Conservation (phyloP, 2,888 invertebrate species). For the Patella depressa region DNA sequence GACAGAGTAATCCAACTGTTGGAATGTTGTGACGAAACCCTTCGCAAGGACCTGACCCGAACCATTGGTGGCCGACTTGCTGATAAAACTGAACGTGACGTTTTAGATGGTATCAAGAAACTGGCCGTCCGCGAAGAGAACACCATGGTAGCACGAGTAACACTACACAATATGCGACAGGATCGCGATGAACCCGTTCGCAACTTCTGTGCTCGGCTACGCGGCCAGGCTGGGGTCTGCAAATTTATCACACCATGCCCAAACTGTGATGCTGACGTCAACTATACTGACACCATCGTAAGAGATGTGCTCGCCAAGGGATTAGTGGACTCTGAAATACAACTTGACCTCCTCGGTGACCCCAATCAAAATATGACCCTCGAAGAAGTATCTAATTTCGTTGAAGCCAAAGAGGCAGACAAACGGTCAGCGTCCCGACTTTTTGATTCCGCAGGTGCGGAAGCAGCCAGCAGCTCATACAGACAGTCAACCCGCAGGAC, state of each 20-base stretch:
- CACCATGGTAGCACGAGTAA: slow-evolving; percentile 38
- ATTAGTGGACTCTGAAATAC: slow-evolving; percentile 2
- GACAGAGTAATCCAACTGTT: slow-evolving; percentile 40
- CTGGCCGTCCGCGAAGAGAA: slow-evolving; percentile 44
- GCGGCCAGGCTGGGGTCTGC: too few relatives aligned
- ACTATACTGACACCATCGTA: slow-evolving; percentile 28
- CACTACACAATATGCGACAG: slow-evolving; percentile 36
- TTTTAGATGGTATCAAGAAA: slow-evolving; percentile 32
- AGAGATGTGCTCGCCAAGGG: slow-evolving; percentile 22
- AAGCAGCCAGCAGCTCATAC: slow-evolving; percentile 33
- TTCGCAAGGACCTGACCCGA: slow-evolving; percentile 38
- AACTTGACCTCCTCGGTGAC: slow-evolving; percentile 19
- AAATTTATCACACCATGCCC: too few relatives aligned
- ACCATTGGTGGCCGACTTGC: slow-evolving; percentile 28
- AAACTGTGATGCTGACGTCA: slow-evolving; percentile 32
- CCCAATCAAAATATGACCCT: slow-evolving; percentile 32
- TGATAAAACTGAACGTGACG: slow-evolving; percentile 30
- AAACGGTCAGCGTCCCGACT: slow-evolving; percentile 41
- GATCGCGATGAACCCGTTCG: slow-evolving; percentile 30
- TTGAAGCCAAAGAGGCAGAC: slow-evolving; percentile 44
- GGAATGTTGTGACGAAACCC: slow-evolving; percentile 42
- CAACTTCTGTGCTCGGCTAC: slow-evolving; percentile 17
- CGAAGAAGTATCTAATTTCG: slow-evolving; percentile 40
- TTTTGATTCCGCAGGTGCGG: slow-evolving; percentile 26
- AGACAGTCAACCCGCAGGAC: slow-evolving; percentile 6